Evolutionary conservation across 2,113 vertebrate genomes (phyloP).

Genomic region (Potamarius usumacintae): DNA sequence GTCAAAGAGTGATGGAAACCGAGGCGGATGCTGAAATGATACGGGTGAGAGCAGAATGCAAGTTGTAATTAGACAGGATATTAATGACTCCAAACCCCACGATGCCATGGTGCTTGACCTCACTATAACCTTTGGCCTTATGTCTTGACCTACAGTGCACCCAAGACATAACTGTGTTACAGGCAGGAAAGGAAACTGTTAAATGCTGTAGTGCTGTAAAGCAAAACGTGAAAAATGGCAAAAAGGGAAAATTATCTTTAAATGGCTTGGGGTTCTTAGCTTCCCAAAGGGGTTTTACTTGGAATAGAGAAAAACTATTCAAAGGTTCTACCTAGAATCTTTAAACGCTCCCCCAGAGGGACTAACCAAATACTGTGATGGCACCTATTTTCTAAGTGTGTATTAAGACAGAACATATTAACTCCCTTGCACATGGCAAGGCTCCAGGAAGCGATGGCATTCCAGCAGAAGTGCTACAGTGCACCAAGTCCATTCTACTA

Average conservation of each 20-base stretch:
- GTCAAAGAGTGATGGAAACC: conserved; percentile 34
- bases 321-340: neutral
- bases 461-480: too few relatives aligned
- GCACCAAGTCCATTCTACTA: too few relatives aligned
- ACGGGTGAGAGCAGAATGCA: conserved; percentile 25
- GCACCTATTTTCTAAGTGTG: neutral
- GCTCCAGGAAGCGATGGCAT: too few relatives aligned
- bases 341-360: neutral
- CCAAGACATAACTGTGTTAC: conserved; percentile 14
- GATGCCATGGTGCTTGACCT: conserved; percentile 36
- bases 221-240: neutral
- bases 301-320: neutral
- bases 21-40: conserved; percentile 36
- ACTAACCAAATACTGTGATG: neutral
- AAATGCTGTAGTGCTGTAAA: conserved; percentile 2
- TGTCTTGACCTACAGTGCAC: conserved; percentile 15
- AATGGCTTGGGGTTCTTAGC: neutral
- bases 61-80: conserved; percentile 45
- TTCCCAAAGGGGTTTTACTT: neutral
- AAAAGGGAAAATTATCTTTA: neutral
- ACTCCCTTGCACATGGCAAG: too few relatives aligned
- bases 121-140: conserved; percentile 36
- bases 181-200: conserved; percentile 9
- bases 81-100: conserved; percentile 38
- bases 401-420: neutral